phyloP scores from a whole-genome alignment of 2,888 invertebrate species.

The Tachystola acroxantha region DNA sequence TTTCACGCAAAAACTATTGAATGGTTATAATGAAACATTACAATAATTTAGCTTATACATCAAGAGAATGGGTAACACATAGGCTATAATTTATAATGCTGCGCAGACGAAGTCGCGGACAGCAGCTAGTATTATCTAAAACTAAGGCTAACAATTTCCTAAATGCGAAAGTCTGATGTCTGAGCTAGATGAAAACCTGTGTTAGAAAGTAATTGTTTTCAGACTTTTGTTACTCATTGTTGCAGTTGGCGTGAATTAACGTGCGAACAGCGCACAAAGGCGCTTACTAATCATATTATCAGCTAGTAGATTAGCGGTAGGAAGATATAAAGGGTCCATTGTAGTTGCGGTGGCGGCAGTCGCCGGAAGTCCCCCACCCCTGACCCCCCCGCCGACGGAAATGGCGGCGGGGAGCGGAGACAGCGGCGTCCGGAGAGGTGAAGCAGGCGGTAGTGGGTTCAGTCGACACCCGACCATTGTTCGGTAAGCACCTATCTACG shows the following conservation, averaged over 20 bases:
- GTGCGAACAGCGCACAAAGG: neutral
- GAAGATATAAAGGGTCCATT: conserved; percentile 66
- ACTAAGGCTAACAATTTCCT: no score
- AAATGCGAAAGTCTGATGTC: no score
- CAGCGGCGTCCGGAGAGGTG: conserved; percentile 66
- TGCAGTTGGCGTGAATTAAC: neutral
- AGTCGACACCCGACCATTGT: conserved; percentile 33
- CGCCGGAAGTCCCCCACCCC: conserved; percentile 20
- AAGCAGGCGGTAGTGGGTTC: conserved; percentile 33
- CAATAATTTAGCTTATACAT: no score
- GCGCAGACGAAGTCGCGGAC: no score
- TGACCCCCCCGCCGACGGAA: conserved; percentile 42
- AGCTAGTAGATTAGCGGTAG: conserved; percentile 62
- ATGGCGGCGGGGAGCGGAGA: conserved; percentile 69
- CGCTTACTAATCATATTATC: conserved; percentile 53
- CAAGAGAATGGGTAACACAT: no score
- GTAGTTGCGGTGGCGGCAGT: conserved; percentile 26
- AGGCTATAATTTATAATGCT: no score
- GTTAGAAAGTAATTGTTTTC: no score
- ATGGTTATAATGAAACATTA: no score
- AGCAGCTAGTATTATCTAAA: no score
- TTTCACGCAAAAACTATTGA: no score
- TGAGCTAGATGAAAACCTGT: no score
- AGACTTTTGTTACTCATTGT: no score
- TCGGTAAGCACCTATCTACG: conserved; percentile 33